A percentile compares a stretch with the other conserved stretches of the same genome.
These are phyloP conservation scores for Atherix ibis DNA, from an alignment of 2,888 invertebrate species.

Conservation along the genomic window DNA sequence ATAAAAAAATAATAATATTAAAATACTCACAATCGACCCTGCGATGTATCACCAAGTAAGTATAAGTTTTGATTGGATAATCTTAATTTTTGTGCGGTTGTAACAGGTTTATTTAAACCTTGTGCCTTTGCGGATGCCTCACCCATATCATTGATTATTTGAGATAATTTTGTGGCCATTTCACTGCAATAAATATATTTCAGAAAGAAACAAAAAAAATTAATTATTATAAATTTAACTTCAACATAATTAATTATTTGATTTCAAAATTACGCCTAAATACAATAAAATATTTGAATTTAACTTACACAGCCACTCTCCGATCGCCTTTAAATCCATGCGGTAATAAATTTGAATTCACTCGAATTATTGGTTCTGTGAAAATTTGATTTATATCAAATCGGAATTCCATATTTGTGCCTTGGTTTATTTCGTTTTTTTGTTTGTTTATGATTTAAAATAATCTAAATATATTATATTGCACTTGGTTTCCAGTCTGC, in stretches of 20 bases:
- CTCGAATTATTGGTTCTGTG: conserved; percentile 35
- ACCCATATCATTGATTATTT: conserved; percentile 53
- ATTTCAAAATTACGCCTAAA: conserved; percentile 4
- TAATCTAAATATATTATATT: background rate
- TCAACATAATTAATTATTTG: too few relatives aligned
- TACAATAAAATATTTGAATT: conserved; percentile 1
- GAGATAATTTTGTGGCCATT: conserved; percentile 41
- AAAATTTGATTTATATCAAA: conserved; percentile 38
- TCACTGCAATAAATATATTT: conserved; percentile 34
- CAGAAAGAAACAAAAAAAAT: too few relatives aligned
- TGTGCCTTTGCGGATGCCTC: conserved; percentile 58
- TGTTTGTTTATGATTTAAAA: background rate
- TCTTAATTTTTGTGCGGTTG: conserved; percentile 50
- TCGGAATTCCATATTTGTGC: conserved; percentile 38
- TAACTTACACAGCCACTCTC: conserved; percentile 34
- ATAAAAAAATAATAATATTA: too few relatives aligned
- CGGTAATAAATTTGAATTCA: conserved; percentile 36
- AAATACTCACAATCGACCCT: conserved; percentile 40
- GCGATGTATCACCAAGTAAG: conserved; percentile 27
- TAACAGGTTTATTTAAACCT: conserved; percentile 55
- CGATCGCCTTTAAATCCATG: conserved; percentile 37
- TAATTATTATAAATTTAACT: too few relatives aligned
- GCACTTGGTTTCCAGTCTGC: background rate
- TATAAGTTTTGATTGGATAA: conserved; percentile 35
- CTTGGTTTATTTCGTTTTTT: conserved; percentile 5